phyloP scores from a whole-genome alignment of 2,888 invertebrate genomes.

The Orthonevra nobilis region DNA sequence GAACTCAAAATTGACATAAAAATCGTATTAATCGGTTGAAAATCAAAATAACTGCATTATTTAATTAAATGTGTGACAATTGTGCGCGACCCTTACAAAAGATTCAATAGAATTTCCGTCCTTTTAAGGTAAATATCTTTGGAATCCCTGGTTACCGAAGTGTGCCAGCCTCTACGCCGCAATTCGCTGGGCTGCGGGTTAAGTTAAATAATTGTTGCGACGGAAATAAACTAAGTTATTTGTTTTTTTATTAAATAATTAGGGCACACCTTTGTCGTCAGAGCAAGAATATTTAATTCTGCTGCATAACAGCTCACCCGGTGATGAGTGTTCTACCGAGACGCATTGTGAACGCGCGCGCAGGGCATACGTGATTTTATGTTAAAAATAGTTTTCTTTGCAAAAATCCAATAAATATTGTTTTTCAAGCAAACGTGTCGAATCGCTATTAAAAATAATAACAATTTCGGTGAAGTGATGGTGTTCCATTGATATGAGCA shows the following conservation, averaged over 20 bases:
- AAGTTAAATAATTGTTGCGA: slow-evolving; percentile 19
- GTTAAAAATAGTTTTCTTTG: slow-evolving; percentile 60
- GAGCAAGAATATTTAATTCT: slow-evolving; percentile 24
- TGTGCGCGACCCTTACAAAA: slow-evolving; percentile 6
- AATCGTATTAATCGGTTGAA: slow-evolving; percentile 4
- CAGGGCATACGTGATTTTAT: slow-evolving; percentile 51
- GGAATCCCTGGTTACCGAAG: too few relatives aligned
- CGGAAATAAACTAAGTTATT: neutral
- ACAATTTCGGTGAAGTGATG: too few relatives aligned
- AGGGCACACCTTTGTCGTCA: slow-evolving; percentile 59
- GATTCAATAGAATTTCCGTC: slow-evolving; percentile 19
- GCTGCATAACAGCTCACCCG: slow-evolving; percentile 1
- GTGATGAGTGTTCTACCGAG: slow-evolving; percentile 5
- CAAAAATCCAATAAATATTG: too few relatives aligned
- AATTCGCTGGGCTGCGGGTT: slow-evolving; percentile 7
- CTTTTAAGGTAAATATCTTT: slow-evolving; percentile 50
- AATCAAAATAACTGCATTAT: neutral
- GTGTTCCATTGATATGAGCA: too few relatives aligned
- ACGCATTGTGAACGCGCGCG: slow-evolving; percentile 28
- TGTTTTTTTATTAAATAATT: slow-evolving; percentile 46
- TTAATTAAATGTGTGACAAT: slow-evolving; percentile 24
- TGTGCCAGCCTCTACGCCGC: neutral
- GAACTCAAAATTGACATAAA: slow-evolving; percentile 2
- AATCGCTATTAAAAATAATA: too few relatives aligned
- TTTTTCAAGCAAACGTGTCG: too few relatives aligned